Conservation (phyloP, 2,888 invertebrate genomes). For the Apantesis nais region DNA sequence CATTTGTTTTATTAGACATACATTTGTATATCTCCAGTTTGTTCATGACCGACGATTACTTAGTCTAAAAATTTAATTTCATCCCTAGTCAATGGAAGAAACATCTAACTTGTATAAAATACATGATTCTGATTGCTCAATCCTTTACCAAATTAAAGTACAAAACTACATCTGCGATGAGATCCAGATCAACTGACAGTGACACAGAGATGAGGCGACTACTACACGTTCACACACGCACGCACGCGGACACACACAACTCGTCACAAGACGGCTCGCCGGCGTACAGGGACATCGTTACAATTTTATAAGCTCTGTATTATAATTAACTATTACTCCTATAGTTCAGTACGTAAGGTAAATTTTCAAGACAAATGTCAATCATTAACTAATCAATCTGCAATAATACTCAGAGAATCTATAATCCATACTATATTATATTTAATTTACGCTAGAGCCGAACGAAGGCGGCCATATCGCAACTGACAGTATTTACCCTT, state of each 20-base stretch:
- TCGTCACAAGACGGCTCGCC: constrained; percentile 48
- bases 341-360: constrained; percentile 74
- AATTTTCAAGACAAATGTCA: constrained; percentile 64
- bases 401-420: constrained; percentile 85
- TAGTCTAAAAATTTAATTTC: constrained; percentile 74
- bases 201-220: constrained; percentile 56
- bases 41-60: constrained; percentile 82
- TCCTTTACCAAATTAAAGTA: constrained; percentile 75
- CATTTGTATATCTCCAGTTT: constrained; percentile 80
- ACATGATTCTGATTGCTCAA: constrained; percentile 81
- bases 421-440: constrained; percentile 84
- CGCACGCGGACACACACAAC: constrained; percentile 42
- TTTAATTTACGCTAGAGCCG: constrained; percentile 75
- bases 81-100: constrained; percentile 80
- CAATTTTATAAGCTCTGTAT: constrained; percentile 70
- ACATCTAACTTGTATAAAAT: constrained; percentile 80
- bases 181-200: constrained; percentile 74
- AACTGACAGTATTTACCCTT: constrained; percentile 77
- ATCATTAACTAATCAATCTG: constrained; percentile 79
- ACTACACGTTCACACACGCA: constrained; percentile 44
- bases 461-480: constrained; percentile 64
- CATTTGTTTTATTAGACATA: constrained; percentile 81
- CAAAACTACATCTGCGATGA: constrained; percentile 81
- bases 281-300: constrained; percentile 53
- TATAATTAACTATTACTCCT: constrained; percentile 65